Conservation (phyloP, 2,888 invertebrate genomes). For the Dasysyrphus tricinctus region DNA sequence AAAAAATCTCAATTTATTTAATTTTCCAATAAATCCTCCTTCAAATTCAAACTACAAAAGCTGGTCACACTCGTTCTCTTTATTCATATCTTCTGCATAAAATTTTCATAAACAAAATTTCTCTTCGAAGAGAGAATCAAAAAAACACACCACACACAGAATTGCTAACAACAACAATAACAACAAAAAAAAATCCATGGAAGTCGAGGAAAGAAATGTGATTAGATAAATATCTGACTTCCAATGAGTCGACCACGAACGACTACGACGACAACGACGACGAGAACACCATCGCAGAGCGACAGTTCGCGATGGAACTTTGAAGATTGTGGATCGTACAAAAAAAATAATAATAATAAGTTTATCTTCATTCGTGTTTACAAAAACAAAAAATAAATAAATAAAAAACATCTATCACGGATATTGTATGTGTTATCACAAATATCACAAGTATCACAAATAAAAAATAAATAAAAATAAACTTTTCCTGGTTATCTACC, state of each 20-base stretch:
- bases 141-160: constrained; percentile 19
- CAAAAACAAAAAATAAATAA: constrained; percentile 26
- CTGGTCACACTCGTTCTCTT: constrained; percentile 19
- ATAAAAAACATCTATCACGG: constrained; percentile 47
- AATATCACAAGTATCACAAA: not conserved
- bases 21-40: too few relatives aligned
- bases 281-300: constrained; percentile 70
- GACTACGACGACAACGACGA: constrained; percentile 17
- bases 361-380: constrained; percentile 46
- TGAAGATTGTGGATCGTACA: constrained; percentile 82
- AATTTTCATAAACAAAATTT: constrained; percentile 45
- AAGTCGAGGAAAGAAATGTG: constrained; percentile 71
- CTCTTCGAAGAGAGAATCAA: constrained; percentile 59
- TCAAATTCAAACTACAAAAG: not conserved
- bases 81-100: constrained; percentile 15
- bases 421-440: constrained; percentile 34
- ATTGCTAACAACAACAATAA: constrained; percentile 20
- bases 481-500: constrained; percentile 4
- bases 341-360: constrained; percentile 5
- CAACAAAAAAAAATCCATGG: constrained; percentile 52
- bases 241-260: constrained; percentile 60
- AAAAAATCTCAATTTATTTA: not conserved
- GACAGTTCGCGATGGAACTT: constrained; percentile 82
- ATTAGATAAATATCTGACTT: constrained; percentile 74
- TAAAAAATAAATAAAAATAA: not conserved